A percentile compares a stretch with the other conserved stretches of the same genome.
Evolutionary conservation across 2,113 vertebrate genomes (phyloP).

Genomic region (Gracilinanus agilis): DNA sequence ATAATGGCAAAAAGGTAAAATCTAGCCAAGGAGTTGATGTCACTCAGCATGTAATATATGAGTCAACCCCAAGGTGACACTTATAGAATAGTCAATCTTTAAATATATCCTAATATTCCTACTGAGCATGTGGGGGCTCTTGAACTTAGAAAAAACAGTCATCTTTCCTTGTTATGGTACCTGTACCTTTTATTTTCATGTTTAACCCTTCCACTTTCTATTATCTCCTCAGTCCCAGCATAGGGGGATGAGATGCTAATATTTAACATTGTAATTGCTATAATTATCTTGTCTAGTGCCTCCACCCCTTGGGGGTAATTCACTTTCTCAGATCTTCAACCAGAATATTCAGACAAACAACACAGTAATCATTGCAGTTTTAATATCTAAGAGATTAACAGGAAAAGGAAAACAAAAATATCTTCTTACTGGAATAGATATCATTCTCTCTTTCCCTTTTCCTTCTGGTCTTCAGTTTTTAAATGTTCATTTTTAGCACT

Average conservation of each 20-base stretch:
- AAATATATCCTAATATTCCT: background rate
- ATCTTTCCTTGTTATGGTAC: background rate
- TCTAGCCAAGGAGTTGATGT: background rate
- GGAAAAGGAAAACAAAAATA: background rate
- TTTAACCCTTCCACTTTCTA: background rate
- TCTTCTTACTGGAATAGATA: background rate
- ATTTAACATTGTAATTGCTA: background rate
- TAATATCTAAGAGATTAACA: too few species aligned
- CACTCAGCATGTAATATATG: background rate
- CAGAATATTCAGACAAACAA: background rate
- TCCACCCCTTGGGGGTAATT: background rate
- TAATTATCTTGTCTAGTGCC: background rate
- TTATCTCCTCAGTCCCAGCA: background rate
- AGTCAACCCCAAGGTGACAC: background rate
- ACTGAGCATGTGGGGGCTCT: background rate
- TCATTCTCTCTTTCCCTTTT: background rate
- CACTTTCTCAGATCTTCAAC: background rate
- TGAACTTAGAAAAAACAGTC: background rate
- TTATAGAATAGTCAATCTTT: too few species aligned
- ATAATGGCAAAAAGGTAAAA: background rate
- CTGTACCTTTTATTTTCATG: background rate
- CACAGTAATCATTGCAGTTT: background rate
- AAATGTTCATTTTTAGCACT: background rate
- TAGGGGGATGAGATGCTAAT: background rate
- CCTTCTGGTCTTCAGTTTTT: background rate